Evolutionary conservation across 2,113 vertebrate species (phyloP).

Genomic region (Saccopteryx bilineata): DNA sequence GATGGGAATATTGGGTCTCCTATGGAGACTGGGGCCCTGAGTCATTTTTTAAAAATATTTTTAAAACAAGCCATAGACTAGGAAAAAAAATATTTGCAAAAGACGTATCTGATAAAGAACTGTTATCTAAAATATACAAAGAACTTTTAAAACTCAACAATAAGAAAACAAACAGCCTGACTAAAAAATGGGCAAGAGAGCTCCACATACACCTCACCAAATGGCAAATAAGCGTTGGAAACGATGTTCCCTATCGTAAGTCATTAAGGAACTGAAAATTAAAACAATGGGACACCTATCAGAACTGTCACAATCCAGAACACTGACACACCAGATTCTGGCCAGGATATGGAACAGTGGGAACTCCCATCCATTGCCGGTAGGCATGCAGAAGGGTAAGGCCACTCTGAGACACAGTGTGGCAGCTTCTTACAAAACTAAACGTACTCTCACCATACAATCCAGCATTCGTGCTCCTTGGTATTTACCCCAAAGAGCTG

Average conservation of each 20-base stretch:
- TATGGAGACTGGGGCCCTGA: background rate
- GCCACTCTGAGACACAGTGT: background rate
- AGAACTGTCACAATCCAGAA: background rate
- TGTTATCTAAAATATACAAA: background rate
- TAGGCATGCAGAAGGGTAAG: background rate
- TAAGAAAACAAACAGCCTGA: background rate
- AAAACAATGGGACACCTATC: background rate
- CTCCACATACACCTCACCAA: background rate
- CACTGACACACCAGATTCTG: background rate
- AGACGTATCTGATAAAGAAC: slow-evolving; percentile 1
- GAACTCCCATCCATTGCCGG: background rate
- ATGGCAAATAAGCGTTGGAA: background rate
- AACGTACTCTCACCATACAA: background rate
- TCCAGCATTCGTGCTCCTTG: background rate
- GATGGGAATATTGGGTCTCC: background rate
- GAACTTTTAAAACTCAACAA: background rate
- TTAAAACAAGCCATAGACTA: background rate
- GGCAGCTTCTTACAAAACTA: background rate
- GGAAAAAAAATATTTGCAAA: slow-evolving; percentile 31
- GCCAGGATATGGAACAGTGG: background rate
- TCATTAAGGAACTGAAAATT: background rate
- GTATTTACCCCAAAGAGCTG: background rate
- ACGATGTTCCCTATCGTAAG: background rate
- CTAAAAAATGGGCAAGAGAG: background rate
- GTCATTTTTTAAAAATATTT: background rate